phyloP scores from a whole-genome alignment of 35 echinoderm and acorn worm genomes.

The Amphiura filiformis region DNA sequence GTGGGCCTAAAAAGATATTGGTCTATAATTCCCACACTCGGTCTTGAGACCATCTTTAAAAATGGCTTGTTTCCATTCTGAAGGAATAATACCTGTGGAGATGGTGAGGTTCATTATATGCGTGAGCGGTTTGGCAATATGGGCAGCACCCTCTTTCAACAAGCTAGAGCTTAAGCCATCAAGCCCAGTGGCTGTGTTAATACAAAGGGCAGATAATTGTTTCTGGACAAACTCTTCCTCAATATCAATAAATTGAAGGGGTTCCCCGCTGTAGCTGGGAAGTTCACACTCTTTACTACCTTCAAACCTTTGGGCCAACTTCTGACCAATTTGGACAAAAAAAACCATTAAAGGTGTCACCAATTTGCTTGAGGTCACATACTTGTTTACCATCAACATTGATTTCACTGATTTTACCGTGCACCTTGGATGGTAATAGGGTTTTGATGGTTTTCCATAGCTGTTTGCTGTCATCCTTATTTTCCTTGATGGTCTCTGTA shows the following conservation, averaged over 20 bases:
- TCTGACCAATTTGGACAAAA: background rate
- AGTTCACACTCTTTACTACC: background rate
- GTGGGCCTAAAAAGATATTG: slow-evolving; percentile 6
- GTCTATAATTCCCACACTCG: slow-evolving; percentile 32
- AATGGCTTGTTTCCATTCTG: slow-evolving; percentile 30
- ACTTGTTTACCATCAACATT: background rate
- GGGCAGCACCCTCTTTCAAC: background rate
- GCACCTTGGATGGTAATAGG: background rate
- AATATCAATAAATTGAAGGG: background rate
- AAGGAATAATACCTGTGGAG: background rate
- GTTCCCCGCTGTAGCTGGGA: background rate
- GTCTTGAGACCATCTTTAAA: background rate
- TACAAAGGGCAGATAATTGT: background rate
- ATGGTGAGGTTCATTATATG: slow-evolving; percentile 32
- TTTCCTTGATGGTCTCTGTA: background rate
- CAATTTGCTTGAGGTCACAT: background rate
- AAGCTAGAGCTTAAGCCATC: background rate
- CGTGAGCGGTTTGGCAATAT: background rate
- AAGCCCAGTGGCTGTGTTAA: background rate
- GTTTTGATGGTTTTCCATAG: slow-evolving; percentile 25
- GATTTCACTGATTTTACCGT: background rate
- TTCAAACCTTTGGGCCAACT: slow-evolving; percentile 2
- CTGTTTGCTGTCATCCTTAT: slow-evolving; percentile 7
- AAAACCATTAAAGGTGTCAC: background rate
- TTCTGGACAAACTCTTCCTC: slow-evolving; percentile 18